These are phyloP conservation scores for Xenopus tropicalis DNA, from an alignment of 2,113 vertebrate species.

Conservation along the genomic window UCB_Xtro_10.0 CM004444.2:38396001-38396500, in stretches of 20 bases:
- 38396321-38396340: background rate
- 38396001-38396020: background rate
- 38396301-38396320: background rate
- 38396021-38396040: background rate
- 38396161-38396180: background rate
- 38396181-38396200: constrained; percentile 11
- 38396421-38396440: constrained; percentile 27
- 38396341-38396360: background rate
- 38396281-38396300: background rate
- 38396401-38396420: constrained; percentile 5
- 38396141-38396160: background rate
- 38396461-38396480: constrained; percentile 21
- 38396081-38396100: background rate
- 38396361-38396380: background rate
- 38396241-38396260: background rate
- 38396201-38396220: background rate
- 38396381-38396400: constrained; percentile 41
- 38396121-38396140: background rate
- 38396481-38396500: constrained; percentile 34
- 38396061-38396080: background rate
- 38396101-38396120: background rate
- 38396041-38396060: background rate
- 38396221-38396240: background rate
- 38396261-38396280: background rate
- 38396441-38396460: constrained; percentile 32